Conservation (phyloP, 2,888 invertebrate species). For the Cryptus armator region DNA sequence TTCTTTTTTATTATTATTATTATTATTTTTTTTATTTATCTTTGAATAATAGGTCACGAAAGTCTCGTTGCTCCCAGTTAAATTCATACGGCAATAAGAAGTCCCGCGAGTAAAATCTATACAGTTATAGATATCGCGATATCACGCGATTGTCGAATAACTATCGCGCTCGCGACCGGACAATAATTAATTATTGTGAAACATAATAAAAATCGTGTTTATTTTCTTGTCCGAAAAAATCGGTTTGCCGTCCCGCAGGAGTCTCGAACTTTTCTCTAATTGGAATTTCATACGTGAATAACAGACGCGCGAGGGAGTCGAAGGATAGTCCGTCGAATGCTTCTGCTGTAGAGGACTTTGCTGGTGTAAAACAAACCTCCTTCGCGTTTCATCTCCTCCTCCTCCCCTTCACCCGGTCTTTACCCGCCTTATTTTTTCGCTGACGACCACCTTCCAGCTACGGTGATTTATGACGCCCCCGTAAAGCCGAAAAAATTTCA, state of each 20-base stretch:
- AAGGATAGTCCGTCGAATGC: slow-evolving; percentile 58
- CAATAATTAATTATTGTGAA: slow-evolving; percentile 30
- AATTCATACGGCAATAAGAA: slow-evolving; percentile 10
- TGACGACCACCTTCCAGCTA: slow-evolving; percentile 83
- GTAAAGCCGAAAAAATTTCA: slow-evolving; percentile 71
- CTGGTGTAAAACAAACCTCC: slow-evolving; percentile 82
- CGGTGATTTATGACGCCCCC: slow-evolving; percentile 81
- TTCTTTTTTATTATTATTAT: background rate
- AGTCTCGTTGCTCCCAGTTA: background rate
- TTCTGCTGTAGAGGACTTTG: slow-evolving; percentile 71
- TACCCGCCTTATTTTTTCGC: slow-evolving; percentile 83
- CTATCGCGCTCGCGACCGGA: background rate
- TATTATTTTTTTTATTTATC: background rate
- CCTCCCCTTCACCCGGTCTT: slow-evolving; percentile 74
- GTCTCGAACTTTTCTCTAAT: slow-evolving; percentile 54
- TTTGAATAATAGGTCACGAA: slow-evolving; percentile 12
- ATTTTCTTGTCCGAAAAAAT: slow-evolving; percentile 33
- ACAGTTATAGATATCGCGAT: slow-evolving; percentile 31
- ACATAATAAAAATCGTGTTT: slow-evolving; percentile 44
- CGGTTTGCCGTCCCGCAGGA: background rate
- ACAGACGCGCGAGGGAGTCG: slow-evolving; percentile 48
- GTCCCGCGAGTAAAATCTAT: slow-evolving; percentile 14
- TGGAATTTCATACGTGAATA: slow-evolving; percentile 65
- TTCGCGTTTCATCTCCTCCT: slow-evolving; percentile 48
- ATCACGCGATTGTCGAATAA: slow-evolving; percentile 42